These are phyloP conservation scores for Myiothlypis coronata DNA, from an alignment of 2,797 vertebrate genomes.

Conservation along the genomic window DNA sequence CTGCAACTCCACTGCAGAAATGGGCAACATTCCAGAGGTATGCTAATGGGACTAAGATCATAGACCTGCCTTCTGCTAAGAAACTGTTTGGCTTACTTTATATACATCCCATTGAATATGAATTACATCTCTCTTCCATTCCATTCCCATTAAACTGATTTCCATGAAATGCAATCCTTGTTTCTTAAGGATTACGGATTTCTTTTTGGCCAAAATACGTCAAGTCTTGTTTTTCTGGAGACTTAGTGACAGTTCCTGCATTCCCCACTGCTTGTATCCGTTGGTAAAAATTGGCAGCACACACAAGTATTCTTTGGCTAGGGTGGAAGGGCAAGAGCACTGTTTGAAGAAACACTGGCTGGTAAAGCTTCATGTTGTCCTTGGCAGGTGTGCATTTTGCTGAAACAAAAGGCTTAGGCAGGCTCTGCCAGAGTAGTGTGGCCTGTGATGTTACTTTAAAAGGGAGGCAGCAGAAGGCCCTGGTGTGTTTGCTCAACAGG, in stretches of 20 bases:
- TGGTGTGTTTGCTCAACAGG: background rate
- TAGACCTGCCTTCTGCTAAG: background rate
- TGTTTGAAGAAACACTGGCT: background rate
- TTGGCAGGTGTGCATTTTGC: conserved; percentile 16
- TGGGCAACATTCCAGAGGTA: background rate
- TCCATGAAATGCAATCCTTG: background rate
- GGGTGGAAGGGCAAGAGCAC: background rate
- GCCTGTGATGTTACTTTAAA: background rate
- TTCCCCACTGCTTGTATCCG: background rate
- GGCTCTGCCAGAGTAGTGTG: background rate
- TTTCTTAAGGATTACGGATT: background rate
- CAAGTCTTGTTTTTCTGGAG: background rate
- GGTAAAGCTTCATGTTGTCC: conserved; percentile 22
- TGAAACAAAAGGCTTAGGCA: conserved; percentile 36
- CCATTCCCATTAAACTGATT: background rate
- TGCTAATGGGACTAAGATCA: background rate
- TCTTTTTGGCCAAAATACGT: background rate
- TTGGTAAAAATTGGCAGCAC: conserved; percentile 23
- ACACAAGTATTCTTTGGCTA: background rate
- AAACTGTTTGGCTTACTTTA: background rate
- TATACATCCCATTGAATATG: background rate
- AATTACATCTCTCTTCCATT: background rate
- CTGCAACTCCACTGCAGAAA: background rate
- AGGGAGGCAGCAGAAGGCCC: background rate
- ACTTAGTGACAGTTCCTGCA: background rate